Percentiles rank a stretch among this genome's conserved stretches.
phyloP scores from a whole-genome alignment of 2,113 vertebrate species.

The Podarcis raffonei region DNA sequence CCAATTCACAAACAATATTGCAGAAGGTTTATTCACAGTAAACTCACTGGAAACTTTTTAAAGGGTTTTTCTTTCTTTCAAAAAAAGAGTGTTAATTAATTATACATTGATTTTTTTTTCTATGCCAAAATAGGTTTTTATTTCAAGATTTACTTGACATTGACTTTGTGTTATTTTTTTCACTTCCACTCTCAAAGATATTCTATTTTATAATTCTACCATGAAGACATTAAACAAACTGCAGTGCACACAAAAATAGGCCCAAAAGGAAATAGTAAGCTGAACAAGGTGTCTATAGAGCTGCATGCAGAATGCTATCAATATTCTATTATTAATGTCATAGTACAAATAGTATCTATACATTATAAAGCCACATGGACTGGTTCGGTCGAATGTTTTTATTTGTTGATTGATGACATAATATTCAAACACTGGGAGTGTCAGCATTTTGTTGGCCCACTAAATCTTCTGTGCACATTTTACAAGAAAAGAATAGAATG shows the following conservation, averaged over 20 bases:
- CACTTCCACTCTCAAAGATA: not conserved
- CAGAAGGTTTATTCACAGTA: constrained; percentile 13
- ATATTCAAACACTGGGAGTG: not conserved
- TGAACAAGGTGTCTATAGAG: not conserved
- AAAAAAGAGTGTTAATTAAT: not conserved
- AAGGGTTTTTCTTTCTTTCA: not conserved
- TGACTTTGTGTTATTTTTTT: not conserved
- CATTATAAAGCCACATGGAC: not conserved
- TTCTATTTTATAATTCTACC: not conserved
- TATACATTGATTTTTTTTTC: not conserved
- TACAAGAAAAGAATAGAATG: not conserved
- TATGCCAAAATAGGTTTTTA: not conserved
- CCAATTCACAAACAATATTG: constrained; percentile 12
- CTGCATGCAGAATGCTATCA: not conserved
- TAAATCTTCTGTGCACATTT: not conserved
- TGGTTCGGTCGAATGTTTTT: not conserved
- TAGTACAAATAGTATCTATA: not conserved
- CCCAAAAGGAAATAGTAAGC: not conserved
- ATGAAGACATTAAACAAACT: not conserved
- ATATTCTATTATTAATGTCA: not conserved
- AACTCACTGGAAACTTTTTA: not conserved
- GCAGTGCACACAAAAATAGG: not conserved
- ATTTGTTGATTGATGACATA: not conserved
- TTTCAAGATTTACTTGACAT: constrained; percentile 8
- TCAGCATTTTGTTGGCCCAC: not conserved